Evolutionary conservation across 2,888 invertebrate genomes (phyloP).

Genomic region (Loripinus fragilis): DNA sequence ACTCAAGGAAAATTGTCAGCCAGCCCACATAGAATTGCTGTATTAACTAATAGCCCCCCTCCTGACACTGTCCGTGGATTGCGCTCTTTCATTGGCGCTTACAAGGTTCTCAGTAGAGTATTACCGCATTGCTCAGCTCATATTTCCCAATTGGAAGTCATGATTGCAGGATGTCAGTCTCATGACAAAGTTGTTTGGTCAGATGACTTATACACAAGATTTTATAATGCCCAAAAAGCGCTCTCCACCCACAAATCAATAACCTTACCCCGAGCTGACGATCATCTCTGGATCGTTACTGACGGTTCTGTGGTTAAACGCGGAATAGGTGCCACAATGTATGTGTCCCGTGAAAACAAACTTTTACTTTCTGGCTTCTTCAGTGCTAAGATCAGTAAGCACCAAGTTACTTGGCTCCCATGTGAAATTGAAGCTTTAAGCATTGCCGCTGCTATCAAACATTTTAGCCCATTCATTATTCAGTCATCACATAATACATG

Average conservation of each 20-base stretch:
- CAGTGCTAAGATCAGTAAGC: not conserved
- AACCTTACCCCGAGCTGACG: not conserved
- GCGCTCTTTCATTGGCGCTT: too few relatives aligned
- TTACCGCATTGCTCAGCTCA: not conserved
- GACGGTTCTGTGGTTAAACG: constrained; percentile 12
- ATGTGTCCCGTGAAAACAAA: too few relatives aligned
- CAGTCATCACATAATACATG: too few relatives aligned
- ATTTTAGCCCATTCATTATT: constrained; percentile 17
- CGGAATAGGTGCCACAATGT: not conserved
- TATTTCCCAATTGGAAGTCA: not conserved
- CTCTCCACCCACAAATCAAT: not conserved
- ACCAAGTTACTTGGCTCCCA: not conserved
- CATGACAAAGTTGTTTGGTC: not conserved
- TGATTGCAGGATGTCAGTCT: not conserved
- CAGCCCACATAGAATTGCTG: too few relatives aligned
- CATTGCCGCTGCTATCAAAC: not conserved
- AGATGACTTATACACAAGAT: not conserved
- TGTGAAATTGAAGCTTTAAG: too few relatives aligned
- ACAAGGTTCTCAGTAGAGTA: not conserved
- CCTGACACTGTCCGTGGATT: too few relatives aligned
- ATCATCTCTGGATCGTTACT: not conserved
- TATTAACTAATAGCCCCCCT: too few relatives aligned
- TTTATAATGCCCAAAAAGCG: too few relatives aligned
- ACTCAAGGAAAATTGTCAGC: too few relatives aligned
- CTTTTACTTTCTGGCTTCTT: too few relatives aligned